Percentiles rank a stretch among this genome's conserved stretches.
Conservation (phyloP, 2,797 vertebrate genomes). For the Smutsia gigantea region DNA sequence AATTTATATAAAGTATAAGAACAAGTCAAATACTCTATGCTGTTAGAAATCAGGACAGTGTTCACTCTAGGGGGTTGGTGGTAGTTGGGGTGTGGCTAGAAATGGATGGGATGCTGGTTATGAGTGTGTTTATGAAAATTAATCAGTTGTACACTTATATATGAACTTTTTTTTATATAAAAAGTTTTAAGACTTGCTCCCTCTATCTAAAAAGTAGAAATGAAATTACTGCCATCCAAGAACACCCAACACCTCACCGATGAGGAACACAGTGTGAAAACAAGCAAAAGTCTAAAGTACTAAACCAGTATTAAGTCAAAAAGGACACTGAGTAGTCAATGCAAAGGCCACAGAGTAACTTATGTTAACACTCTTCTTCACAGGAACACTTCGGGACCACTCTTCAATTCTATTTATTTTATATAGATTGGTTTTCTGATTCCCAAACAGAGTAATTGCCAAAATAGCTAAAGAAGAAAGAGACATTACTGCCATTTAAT, state of each 20-base stretch:
- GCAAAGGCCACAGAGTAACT: neutral
- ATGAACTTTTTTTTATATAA: neutral
- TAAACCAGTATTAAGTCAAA: neutral
- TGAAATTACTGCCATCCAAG: slow-evolving; percentile 11
- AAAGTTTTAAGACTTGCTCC: neutral
- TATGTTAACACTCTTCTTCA: neutral
- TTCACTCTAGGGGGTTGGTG: neutral
- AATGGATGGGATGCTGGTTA: neutral
- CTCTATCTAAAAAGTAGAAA: slow-evolving; percentile 24
- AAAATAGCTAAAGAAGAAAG: neutral
- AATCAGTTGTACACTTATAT: neutral
- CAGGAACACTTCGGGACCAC: neutral
- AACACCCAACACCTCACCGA: neutral
- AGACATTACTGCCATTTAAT: neutral
- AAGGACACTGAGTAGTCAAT: neutral
- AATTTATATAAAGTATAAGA: slow-evolving; percentile 8
- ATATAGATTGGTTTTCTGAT: neutral
- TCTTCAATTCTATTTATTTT: neutral
- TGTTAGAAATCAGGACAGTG: neutral
- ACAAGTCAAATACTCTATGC: neutral
- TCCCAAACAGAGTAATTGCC: neutral
- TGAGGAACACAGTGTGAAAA: neutral
- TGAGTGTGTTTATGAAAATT: neutral
- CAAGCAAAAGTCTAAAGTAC: neutral
- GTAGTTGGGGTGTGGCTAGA: neutral